Percentiles rank a stretch among this genome's conserved stretches.
Evolutionary conservation across 37 sponge, comb jelly and placozoan genomes (phyloP).

Genomic region (Tethya wilhelma): DNA sequence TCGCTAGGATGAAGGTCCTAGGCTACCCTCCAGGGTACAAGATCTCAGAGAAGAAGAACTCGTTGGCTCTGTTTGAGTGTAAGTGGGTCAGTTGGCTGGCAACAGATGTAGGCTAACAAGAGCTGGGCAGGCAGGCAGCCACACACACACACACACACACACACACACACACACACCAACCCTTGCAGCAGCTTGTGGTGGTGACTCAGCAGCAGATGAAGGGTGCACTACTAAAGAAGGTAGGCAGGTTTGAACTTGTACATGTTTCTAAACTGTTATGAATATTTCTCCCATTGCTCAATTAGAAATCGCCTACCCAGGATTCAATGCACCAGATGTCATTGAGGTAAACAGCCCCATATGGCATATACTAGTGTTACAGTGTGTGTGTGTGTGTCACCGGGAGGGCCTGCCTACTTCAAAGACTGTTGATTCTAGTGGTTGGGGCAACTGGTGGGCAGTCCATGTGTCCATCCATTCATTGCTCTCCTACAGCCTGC

Average conservation of each 20-base stretch:
- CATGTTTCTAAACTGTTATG: not conserved
- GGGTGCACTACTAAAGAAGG: too few relatives aligned
- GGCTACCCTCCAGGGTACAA: slow-evolving; percentile 82
- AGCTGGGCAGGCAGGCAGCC: too few relatives aligned
- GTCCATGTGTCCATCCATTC: not conserved
- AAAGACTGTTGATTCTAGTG: too few relatives aligned
- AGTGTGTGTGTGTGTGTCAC: too few relatives aligned
- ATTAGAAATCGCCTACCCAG: slow-evolving; percentile 50
- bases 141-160: too few relatives aligned
- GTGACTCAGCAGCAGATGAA: too few relatives aligned
- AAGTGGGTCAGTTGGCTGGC: not conserved
- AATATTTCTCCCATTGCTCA: not conserved
- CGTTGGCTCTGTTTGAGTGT: not conserved
- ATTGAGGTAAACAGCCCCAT: not conserved
- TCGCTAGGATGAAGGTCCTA: slow-evolving; percentile 59
- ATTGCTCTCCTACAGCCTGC: too few relatives aligned
- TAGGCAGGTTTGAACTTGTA: too few relatives aligned
- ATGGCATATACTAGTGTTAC: not conserved
- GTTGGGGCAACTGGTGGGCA: not conserved
- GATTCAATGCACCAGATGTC: slow-evolving; percentile 45
- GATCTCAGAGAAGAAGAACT: too few relatives aligned
- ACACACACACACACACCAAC: too few relatives aligned
- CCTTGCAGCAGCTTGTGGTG: too few relatives aligned
- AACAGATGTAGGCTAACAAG: too few relatives aligned
- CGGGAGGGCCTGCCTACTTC: not conserved